Percentiles rank a stretch among this genome's conserved stretches.
Evolutionary conservation across 2,888 invertebrate genomes (phyloP).

Genomic region (Eupithecia vulgata): DNA sequence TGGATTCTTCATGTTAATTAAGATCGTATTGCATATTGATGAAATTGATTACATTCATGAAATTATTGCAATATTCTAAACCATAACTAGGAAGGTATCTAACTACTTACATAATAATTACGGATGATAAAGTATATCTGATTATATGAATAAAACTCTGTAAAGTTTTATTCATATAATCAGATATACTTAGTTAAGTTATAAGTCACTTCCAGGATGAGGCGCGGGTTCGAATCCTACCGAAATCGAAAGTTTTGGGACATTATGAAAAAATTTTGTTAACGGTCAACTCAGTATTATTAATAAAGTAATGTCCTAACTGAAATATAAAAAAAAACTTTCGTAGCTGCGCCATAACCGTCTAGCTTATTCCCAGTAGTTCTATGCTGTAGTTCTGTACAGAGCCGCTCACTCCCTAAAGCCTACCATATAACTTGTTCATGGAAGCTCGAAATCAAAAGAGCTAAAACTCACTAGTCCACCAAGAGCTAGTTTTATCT

Average conservation of each 20-base stretch:
- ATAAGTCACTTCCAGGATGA: too few relatives aligned
- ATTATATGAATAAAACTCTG: constrained; percentile 30
- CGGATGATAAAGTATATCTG: neutral
- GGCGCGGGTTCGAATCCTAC: too few relatives aligned
- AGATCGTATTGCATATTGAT: constrained; percentile 34
- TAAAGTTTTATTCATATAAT: too few relatives aligned
- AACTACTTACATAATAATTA: constrained; percentile 24
- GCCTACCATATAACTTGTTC: neutral
- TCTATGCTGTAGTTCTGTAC: too few relatives aligned
- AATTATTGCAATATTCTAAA: constrained; percentile 31
- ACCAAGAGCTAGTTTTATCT: neutral
- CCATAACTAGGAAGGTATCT: constrained; percentile 23
- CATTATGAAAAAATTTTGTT: too few relatives aligned
- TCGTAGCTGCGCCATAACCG: neutral
- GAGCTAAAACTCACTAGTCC: neutral
- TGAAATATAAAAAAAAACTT: neutral
- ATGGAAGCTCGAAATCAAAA: neutral
- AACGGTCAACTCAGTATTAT: too few relatives aligned
- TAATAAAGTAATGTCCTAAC: neutral
- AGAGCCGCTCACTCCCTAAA: neutral
- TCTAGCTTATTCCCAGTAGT: too few relatives aligned
- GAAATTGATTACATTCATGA: constrained; percentile 20
- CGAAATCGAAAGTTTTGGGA: too few relatives aligned
- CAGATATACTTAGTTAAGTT: neutral
- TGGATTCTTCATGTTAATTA: constrained; percentile 41